A percentile compares a stretch with the other conserved stretches of the same genome.
phyloP scores from a whole-genome alignment of 2,113 vertebrate genomes.

The Tenebrosternarchus preto region DNA sequence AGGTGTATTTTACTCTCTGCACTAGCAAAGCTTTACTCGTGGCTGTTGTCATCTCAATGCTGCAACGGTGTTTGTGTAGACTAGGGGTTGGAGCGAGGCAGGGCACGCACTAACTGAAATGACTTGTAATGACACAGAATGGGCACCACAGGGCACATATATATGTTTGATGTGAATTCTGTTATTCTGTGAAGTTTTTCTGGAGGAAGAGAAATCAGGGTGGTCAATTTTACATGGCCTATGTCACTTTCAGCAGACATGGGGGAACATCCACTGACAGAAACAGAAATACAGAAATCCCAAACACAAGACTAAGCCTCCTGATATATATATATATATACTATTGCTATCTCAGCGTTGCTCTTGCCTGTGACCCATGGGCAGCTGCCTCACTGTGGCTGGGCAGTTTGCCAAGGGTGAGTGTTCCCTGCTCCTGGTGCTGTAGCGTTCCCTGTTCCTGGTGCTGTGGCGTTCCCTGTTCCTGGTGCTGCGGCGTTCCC shows the following conservation, averaged over 20 bases:
- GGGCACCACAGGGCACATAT: neutral
- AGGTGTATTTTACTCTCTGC: neutral
- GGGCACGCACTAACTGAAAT: neutral
- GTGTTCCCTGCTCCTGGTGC: conserved; percentile 8
- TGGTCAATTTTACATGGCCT: no score
- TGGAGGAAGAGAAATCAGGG: neutral
- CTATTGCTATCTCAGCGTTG: conserved; percentile 25
- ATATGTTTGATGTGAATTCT: neutral
- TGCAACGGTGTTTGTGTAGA: neutral
- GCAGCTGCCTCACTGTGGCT: conserved; percentile 20
- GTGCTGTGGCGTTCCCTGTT: neutral
- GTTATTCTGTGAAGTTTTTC: neutral
- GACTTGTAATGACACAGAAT: neutral
- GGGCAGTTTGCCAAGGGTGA: conserved; percentile 13
- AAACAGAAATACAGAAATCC: neutral
- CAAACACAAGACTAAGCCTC: no score
- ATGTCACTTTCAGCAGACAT: neutral
- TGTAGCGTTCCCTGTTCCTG: neutral
- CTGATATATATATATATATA: no score
- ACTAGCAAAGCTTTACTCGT: neutral
- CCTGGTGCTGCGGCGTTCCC: conserved; percentile 1
- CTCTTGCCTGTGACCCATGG: conserved; percentile 5
- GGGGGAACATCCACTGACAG: neutral
- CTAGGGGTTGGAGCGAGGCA: no score
- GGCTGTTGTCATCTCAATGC: no score